Base-by-base conservation (phyloP, 2,797 vertebrate species). In the Gambelia wislizenii region DNA sequence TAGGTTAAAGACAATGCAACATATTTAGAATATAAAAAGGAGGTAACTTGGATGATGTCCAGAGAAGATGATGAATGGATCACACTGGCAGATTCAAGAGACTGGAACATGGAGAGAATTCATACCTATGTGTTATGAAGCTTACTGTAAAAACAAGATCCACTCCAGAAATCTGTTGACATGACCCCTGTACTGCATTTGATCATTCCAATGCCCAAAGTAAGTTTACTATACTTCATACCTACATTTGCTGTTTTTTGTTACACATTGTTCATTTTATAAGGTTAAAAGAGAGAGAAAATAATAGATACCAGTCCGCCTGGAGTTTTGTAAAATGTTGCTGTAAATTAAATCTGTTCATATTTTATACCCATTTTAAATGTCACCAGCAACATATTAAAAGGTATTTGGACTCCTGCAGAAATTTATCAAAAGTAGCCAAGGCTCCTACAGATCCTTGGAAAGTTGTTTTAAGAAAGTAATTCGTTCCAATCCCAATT, bases 1-100 rank as follows among this genome's bases (percentile, higher is more conserved):
- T 92, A 94, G 96, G 95, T 97, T 97, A 97, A 96, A 95, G 88
- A 91, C 54, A n/a, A 96, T 84, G 91, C 70, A 96, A 87, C 93
- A 0, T 16, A n/a, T 94, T 95, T 89, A 94, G 82, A 91, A 84
- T 16, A 90, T 52, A 81, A 87, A 90, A 82, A 89, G 78, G 39
- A 89, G 84, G 86, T 89, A 84, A 59, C 89, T 86, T 67, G 91
- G 87, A 84, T 89, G 89, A 94, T 90, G 89, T 92, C 82, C 75
- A 91, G 89, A 92, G 88, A 88, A 83, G 76, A 78, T 33, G 88
- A 92, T 89, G 91, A 92, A 91, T 1, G 7, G 84, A 77, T 86
- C 13, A 54, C 14, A 67, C 5, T 93, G 93, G 93, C 89, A 92
- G 82, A 93, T 89, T 92, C 89, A 91, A 87, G 86, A 92, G 91